Percentiles rank a stretch among this genome's conserved stretches.
Evolutionary conservation across 1,140 invertebrate genomes (phyloP).

Genomic region (Ephestia elutella): DNA sequence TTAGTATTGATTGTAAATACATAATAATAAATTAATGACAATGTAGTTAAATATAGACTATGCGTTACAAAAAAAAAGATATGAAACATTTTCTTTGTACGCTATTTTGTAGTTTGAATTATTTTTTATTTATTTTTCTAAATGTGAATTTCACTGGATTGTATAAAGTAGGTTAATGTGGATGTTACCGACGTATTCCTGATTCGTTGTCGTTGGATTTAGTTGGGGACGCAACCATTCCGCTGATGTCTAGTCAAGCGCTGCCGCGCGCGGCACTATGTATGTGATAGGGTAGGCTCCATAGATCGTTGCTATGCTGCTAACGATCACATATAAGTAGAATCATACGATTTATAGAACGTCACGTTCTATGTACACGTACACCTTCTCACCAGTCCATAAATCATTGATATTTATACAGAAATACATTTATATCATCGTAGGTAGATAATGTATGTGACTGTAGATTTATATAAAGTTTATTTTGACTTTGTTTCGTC

Average conservation of each 20-base stretch:
- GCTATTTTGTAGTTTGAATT: conserved; percentile 24
- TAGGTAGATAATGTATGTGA: conserved; percentile 67
- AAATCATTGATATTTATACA: conserved; percentile 33
- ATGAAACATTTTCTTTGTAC: conserved; percentile 22
- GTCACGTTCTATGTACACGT: conserved; percentile 33
- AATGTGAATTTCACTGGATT: conserved; percentile 45
- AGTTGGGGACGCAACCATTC: conserved; percentile 35
- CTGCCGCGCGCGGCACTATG: conserved; percentile 32
- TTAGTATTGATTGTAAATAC: conserved; percentile 67
- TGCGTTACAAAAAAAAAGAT: conserved; percentile 28
- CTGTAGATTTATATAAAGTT: conserved; percentile 46
- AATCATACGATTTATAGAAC: conserved; percentile 28
- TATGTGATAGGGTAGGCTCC: conserved; percentile 51
- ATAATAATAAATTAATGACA: conserved; percentile 46
- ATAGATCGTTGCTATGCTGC: conserved; percentile 41
- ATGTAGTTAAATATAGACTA: conserved; percentile 58
- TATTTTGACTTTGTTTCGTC: conserved; percentile 30
- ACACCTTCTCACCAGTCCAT: conserved; percentile 22
- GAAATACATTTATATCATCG: conserved; percentile 35
- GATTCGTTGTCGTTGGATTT: conserved; percentile 20
- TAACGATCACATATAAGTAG: conserved; percentile 54
- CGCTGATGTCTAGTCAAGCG: conserved; percentile 55
- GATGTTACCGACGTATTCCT: conserved; percentile 37
- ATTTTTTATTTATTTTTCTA: conserved; percentile 25
- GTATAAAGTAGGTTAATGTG: conserved; percentile 70